A percentile compares a stretch with the other conserved stretches of the same genome.
These are phyloP conservation scores for Carposina sasakii DNA, from an alignment of 1,140 invertebrate species.

Conservation along the genomic window DNA sequence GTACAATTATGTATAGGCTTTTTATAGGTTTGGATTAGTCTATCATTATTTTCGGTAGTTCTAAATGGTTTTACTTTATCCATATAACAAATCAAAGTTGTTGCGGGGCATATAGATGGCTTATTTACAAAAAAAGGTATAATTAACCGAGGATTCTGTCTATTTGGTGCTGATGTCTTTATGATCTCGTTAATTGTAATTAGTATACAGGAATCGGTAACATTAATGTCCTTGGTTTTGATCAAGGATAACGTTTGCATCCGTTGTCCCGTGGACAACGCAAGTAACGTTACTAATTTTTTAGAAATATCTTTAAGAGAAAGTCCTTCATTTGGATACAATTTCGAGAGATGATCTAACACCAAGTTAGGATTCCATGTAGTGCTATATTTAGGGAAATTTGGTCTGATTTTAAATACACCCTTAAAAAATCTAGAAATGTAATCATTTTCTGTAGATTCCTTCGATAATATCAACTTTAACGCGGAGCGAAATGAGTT, in stretches of 20 bases:
- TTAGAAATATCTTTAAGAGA: neutral
- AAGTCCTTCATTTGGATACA: neutral
- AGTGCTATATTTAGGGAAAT: conserved; percentile 6
- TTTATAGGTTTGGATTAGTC: neutral
- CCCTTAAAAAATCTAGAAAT: conserved; percentile 8
- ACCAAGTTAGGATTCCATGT: conserved; percentile 10
- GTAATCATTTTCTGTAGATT: neutral
- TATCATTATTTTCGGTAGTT: neutral
- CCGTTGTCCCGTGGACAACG: conserved; percentile 3
- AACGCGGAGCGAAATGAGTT: neutral
- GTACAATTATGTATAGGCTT: neutral
- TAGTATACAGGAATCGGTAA: neutral
- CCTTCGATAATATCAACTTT: neutral
- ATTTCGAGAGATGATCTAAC: neutral
- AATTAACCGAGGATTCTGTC: neutral
- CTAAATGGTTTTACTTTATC: neutral
- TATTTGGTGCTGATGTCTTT: neutral
- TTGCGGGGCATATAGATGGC: neutral
- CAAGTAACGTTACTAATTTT: conserved; percentile 7
- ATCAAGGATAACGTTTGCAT: conserved; percentile 8
- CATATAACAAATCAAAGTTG: neutral
- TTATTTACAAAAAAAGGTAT: neutral
- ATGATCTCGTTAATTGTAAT: neutral
- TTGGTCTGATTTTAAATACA: conserved; percentile 5
- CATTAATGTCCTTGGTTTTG: neutral